These are phyloP conservation scores for Epistrophella euchroma DNA, from an alignment of 2,888 invertebrate species.

Conservation along the genomic window DNA sequence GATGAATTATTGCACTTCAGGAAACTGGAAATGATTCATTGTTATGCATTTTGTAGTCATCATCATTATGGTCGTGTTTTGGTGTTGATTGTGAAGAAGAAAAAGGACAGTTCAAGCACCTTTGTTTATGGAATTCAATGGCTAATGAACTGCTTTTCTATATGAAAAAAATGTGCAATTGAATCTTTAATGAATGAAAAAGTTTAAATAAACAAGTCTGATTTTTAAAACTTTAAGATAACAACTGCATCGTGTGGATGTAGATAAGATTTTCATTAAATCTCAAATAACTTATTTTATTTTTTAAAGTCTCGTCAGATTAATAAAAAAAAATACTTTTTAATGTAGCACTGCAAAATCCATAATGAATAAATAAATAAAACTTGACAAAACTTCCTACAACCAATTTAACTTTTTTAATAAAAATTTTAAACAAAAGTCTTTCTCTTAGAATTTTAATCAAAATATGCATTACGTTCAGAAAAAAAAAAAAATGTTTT, in stretches of 20 bases:
- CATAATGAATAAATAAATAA: background rate
- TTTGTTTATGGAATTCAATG: slow-evolving; percentile 48
- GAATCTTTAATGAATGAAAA: too few species aligned
- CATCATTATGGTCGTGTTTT: slow-evolving; percentile 74
- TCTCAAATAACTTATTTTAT: too few species aligned
- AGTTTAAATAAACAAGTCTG: too few species aligned
- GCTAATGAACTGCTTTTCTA: background rate
- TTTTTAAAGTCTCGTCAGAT: background rate
- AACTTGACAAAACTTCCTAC: background rate
- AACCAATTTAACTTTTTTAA: slow-evolving; percentile 35
- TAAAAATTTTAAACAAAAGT: background rate
- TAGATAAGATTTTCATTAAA: too few species aligned
- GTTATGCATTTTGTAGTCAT: slow-evolving; percentile 77
- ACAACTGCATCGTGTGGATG: too few species aligned
- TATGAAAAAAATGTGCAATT: too few species aligned
- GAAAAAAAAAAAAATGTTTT: background rate
- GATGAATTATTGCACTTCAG: slow-evolving; percentile 77
- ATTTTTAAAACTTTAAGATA: too few species aligned
- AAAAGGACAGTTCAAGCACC: slow-evolving; percentile 7
- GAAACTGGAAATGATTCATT: slow-evolving; percentile 76
- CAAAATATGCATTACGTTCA: slow-evolving; percentile 23
- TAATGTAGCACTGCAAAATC: background rate
- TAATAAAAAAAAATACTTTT: background rate
- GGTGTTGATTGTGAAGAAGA: slow-evolving; percentile 18
- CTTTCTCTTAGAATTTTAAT: slow-evolving; percentile 12